Conservation (phyloP, 2,113 vertebrate genomes). For the Podarcis muralis region DNA sequence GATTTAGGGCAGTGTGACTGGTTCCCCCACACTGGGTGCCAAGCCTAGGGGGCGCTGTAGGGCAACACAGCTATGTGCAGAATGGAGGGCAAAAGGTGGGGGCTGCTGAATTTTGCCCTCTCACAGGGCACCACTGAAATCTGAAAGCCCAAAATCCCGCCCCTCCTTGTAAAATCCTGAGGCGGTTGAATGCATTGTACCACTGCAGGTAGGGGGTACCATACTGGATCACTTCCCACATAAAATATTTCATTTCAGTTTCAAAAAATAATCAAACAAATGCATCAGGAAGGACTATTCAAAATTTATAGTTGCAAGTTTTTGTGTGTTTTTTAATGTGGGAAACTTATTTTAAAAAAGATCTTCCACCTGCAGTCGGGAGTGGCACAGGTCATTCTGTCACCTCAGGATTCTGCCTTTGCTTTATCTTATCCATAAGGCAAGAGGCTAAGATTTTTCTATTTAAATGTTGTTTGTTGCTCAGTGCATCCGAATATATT, state of each 20-base stretch:
- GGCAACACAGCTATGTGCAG: no score
- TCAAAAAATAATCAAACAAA: background rate
- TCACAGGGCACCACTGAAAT: no score
- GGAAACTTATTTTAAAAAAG: background rate
- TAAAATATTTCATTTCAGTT: background rate
- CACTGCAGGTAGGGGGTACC: background rate
- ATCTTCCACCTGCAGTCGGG: background rate
- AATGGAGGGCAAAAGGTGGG: no score
- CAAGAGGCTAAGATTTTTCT: background rate
- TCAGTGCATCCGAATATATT: background rate
- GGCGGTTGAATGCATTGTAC: background rate
- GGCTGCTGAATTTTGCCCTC: no score
- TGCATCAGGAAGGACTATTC: background rate
- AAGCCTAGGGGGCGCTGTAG: no score
- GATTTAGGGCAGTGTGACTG: no score
- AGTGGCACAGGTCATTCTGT: background rate
- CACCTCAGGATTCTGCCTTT: background rate
- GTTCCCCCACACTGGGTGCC: no score
- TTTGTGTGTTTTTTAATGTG: no score
- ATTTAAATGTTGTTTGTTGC: background rate
- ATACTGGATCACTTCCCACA: background rate
- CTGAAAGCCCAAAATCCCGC: no score
- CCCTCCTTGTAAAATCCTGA: background rate
- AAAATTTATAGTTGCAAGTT: no score
- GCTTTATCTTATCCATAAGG: background rate